These are phyloP conservation scores for Dasyprocta punctata DNA, from an alignment of 2,113 vertebrate genomes.

Conservation along the genomic window DNA sequence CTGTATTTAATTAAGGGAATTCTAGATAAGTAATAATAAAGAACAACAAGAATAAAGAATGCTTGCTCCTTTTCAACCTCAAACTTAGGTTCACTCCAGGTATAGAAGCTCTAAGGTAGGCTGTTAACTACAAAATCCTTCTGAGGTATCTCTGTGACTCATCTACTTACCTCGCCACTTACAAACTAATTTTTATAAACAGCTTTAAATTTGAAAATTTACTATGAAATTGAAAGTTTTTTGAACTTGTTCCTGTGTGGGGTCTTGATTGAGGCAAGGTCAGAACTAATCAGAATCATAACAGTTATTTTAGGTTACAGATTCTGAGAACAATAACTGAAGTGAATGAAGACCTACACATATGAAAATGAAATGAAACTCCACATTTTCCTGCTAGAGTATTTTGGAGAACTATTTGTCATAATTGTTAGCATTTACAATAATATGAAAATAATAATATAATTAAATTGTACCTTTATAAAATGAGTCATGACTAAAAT, in stretches of 20 bases:
- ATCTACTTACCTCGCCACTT: not conserved
- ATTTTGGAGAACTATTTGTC: conserved; percentile 29
- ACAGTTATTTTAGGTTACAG: not conserved
- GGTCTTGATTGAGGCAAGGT: conserved; percentile 10
- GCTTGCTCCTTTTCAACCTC: not conserved
- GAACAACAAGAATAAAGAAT: not conserved
- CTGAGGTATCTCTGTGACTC: not conserved
- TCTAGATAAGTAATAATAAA: not conserved
- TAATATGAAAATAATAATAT: not conserved
- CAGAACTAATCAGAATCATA: not conserved
- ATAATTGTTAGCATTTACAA: conserved; percentile 14
- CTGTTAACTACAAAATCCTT: not conserved
- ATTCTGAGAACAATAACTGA: not conserved
- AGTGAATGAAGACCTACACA: not conserved
- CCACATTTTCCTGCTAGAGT: not conserved
- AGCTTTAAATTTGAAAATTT: conserved; percentile 8
- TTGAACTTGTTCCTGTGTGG: not conserved
- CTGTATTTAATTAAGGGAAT: not conserved
- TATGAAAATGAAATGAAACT: not conserved
- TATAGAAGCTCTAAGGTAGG: not conserved
- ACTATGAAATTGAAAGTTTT: not conserved
- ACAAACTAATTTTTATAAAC: not conserved
- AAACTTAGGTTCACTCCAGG: not conserved
- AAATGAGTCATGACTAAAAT: not conserved
- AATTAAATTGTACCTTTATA: conserved; percentile 40